Base-by-base conservation (phyloP, 2,113 vertebrate genomes). In the Chaenocephalus aceratus region DNA sequence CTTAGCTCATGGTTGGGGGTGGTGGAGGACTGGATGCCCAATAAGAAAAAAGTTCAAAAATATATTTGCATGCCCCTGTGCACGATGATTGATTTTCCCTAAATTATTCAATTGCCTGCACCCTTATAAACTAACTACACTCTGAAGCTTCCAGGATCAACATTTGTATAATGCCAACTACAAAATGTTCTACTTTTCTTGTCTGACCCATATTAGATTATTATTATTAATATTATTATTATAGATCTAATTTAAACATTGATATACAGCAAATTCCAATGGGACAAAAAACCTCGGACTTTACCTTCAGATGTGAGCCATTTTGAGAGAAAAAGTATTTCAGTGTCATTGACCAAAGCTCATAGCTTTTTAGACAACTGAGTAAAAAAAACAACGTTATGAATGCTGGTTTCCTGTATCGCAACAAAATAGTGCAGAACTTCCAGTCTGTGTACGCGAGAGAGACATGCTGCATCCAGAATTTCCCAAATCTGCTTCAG, bases 1-100 rank as follows among this genome's bases (percentile, higher is more conserved):
- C 77, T 95, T 88, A 94, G 86, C 91, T 95, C 91, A 93, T 95
- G 87, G 46, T 84, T 84, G 67, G 11, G 30, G 62, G 15, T 48
- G 69, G 52, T 46, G 53, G 34, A 58, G 12, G 46, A 68, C 79
- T 73, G 69, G 46, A 51, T 41, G 14, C 8, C 69, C 13, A 64
- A 63, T 44, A 76, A 56, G 8, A 52, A 58, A 74, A 48, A 46
- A 41, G 36, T 41, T 1, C 1, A 41, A 26, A 44, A 6, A 6
- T 45, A 46, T 13, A 1, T 10, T 0, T n/a, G 70, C 64, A 3
- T 69, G 10, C 11, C 45, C 45, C 13, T 1, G 2, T 67, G 74
- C 60, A 56, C 10, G 44, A 18, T 56, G 5, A 61, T 11, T 63
- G 44, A 8, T 57, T 45, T 9, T 72, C 10, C 10, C 11, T 11